Conservation (phyloP, 2,113 vertebrate genomes). For the Toxotes jaculatrix region DNA sequence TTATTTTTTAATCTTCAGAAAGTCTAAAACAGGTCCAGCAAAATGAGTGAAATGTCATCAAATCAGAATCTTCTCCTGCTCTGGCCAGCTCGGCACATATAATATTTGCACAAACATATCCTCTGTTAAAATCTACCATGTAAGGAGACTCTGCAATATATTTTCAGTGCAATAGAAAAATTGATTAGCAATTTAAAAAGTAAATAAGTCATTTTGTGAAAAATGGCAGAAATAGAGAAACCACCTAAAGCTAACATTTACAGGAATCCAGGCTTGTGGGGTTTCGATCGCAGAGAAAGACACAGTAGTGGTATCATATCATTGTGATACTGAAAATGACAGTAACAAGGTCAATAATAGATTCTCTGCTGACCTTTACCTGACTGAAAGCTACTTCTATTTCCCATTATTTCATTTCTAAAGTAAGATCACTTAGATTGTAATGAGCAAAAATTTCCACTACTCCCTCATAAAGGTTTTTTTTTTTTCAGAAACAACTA, state of each 20-base stretch:
- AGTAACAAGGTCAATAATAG: conserved; percentile 64
- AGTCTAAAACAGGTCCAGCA: background rate
- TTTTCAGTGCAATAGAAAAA: background rate
- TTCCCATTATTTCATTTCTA: conserved; percentile 55
- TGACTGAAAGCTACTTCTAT: conserved; percentile 33
- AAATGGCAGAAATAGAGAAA: conserved; percentile 66
- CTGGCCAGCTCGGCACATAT: background rate
- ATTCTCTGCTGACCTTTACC: conserved; percentile 53
- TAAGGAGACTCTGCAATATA: background rate
- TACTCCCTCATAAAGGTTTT: conserved; percentile 19
- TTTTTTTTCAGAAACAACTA: conserved; percentile 21
- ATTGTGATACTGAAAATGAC: conserved; percentile 78
- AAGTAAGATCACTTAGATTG: conserved; percentile 23
- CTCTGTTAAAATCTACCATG: background rate
- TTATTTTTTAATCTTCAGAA: background rate
- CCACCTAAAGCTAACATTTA: conserved; percentile 72
- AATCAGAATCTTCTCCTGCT: background rate
- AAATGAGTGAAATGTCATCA: background rate
- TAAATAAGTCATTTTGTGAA: conserved; percentile 50
- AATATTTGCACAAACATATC: background rate
- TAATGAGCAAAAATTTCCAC: conserved; percentile 62
- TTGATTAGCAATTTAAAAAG: conserved; percentile 36
- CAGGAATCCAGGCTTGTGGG: conserved; percentile 73
- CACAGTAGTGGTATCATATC: conserved; percentile 73
- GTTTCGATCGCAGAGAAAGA: conserved; percentile 72